Conservation (phyloP, 2,888 invertebrate species). For the Drosophila algonquin region DNA sequence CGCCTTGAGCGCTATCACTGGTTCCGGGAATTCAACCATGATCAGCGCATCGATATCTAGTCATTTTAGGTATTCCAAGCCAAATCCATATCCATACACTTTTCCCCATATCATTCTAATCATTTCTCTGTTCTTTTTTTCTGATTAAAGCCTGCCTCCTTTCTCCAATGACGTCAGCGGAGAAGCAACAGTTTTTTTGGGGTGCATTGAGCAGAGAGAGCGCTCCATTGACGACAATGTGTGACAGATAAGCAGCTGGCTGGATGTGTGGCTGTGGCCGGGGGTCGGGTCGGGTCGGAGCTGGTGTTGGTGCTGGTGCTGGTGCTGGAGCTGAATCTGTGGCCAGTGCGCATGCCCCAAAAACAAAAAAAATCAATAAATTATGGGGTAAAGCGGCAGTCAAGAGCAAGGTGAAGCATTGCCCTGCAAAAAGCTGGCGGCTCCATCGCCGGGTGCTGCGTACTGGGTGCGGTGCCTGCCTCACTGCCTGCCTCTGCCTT, state of each 20-base stretch:
- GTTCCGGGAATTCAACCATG: conserved; percentile 42
- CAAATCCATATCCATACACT: too few species aligned
- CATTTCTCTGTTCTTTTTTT: neutral
- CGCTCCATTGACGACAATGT: conserved; percentile 47
- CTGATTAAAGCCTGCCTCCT: conserved; percentile 10
- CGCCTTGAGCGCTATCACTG: conserved; percentile 40
- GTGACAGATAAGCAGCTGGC: conserved; percentile 44
- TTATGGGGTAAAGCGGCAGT: conserved; percentile 76
- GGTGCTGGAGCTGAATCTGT: neutral
- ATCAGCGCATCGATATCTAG: neutral
- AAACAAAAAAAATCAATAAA: conserved; percentile 74
- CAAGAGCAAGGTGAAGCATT: conserved; percentile 80
- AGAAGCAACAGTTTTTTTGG: conserved; percentile 40
- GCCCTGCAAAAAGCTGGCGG: conserved; percentile 34
- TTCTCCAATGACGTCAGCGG: conserved; percentile 33
- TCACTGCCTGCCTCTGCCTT: conserved; percentile 16
- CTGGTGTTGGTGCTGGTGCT: conserved; percentile 21
- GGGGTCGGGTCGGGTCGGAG: neutral
- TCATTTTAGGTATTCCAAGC: too few species aligned
- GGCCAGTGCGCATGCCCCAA: conserved; percentile 26
- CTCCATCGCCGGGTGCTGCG: conserved; percentile 4
- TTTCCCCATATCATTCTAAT: neutral
- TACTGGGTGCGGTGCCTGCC: conserved; percentile 25
- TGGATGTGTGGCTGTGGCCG: conserved; percentile 57
- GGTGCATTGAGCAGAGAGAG: conserved; percentile 20